Base-by-base conservation (phyloP, 2,113 vertebrate genomes). In the Paratilapia polleni region DNA sequence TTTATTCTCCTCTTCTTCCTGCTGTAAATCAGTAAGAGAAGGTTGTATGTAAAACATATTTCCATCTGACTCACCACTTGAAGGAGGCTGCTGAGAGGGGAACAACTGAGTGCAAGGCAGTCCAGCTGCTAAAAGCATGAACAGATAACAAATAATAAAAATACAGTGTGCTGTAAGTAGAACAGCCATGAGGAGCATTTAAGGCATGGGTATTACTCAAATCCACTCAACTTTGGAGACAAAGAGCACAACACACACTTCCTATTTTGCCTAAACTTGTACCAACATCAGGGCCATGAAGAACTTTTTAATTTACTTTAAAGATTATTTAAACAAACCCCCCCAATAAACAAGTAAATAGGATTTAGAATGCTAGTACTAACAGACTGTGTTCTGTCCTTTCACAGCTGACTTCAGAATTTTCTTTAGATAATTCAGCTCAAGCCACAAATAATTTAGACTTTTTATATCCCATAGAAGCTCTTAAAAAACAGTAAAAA, bases 31-130 rank as follows among this genome's bases (percentile, higher is more conserved):
- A 6, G 14, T 49, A 17, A 38, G 26, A n/a, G 19, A 54, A 73
- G 38, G 28, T 4, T 68, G 17, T 24, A 13, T 19, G 19, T 36
- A 26, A 82, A 75, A 63, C 34, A 68, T 56, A 12, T 43, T 19
- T 12, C 24, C 43, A 2, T 81, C 14, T 34, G n/a, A 52, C 74
- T 81, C 47, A 96, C 94, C 92, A 17, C 89, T 93, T 49, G 77
- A 78, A 57, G 94, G 94, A 17, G 84, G 58, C 2, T 74, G 47
- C 68, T 68, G 77, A 62, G 90, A 93, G 17, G 78, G 81, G 22
- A 61, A 74, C 57, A 68, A 89, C 81, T 89, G 80, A 13, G 87
- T 8, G 52, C 92, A 95, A 8, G 68, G 92, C 22, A 89, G 47
- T 11, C 77, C 68, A 6, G 31, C 57, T 28, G 73, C 92, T 94